Conservation (phyloP, 2,797 vertebrate species). For the Gymnoscopelus braueri region DNA sequence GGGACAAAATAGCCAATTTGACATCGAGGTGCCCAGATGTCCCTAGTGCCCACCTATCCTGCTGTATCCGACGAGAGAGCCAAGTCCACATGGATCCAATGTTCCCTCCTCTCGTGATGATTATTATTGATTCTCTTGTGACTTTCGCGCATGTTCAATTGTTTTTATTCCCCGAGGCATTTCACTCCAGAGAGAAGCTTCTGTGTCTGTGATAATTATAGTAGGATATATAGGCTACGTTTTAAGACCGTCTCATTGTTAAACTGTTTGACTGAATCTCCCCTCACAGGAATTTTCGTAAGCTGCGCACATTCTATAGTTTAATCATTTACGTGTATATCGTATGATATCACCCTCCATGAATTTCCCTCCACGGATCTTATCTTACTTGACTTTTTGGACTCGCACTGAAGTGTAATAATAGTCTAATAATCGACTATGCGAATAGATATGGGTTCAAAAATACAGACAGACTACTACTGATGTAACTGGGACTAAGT, state of each 20-base stretch:
- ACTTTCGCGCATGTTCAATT: constrained; percentile 68
- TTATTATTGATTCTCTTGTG: constrained; percentile 55
- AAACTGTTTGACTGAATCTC: background rate
- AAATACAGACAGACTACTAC: background rate
- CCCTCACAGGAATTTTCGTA: background rate
- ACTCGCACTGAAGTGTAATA: background rate
- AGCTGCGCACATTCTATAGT: background rate
- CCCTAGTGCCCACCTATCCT: no score
- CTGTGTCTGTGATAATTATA: background rate
- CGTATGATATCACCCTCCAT: no score
- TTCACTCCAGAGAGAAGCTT: constrained; percentile 1
- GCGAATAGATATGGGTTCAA: background rate
- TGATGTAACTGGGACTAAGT: constrained; percentile 18
- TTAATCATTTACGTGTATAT: no score
- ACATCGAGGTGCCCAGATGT: no score
- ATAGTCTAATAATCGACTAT: background rate
- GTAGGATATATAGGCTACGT: background rate
- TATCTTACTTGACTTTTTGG: background rate
- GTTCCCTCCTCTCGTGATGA: constrained; percentile 47
- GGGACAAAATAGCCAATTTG: no score
- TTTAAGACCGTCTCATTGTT: background rate
- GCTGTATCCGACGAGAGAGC: constrained; percentile 14
- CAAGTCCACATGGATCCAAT: constrained; percentile 63
- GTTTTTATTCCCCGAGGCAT: constrained; percentile 53
- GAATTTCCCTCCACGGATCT: no score